A percentile compares a stretch with the other conserved stretches of the same genome.
phyloP scores from a whole-genome alignment of 2,113 vertebrate genomes.

The Chitala chitala region DNA sequence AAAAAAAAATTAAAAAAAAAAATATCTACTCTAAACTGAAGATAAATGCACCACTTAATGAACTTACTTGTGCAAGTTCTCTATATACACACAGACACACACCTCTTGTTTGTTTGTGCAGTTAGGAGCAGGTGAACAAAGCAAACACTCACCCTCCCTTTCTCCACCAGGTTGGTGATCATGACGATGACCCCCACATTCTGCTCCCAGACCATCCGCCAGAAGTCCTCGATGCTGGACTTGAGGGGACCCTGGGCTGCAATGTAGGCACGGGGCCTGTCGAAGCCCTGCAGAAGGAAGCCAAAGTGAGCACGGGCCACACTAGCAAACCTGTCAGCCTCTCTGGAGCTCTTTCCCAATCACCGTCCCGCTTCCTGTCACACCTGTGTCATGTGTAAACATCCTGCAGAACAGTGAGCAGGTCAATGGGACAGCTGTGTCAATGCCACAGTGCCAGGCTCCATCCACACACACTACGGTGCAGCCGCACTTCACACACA shows the following conservation, averaged over 20 bases:
- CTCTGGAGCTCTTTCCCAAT: neutral
- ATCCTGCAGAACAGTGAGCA: too few species aligned
- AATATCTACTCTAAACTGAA: too few species aligned
- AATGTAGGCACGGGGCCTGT: conserved; percentile 88
- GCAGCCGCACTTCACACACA: conserved; percentile 15
- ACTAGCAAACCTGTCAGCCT: neutral
- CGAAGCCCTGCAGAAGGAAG: conserved; percentile 73
- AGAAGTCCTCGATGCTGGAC: conserved; percentile 89
- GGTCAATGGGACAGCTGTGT: too few species aligned
- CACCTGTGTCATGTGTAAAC: too few species aligned
- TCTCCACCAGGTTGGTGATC: conserved; percentile 97
- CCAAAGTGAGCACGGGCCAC: neutral
- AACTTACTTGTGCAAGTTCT: too few species aligned
- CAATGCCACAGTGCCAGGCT: neutral
- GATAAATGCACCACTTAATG: too few species aligned
- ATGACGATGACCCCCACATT: conserved; percentile 92
- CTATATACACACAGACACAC: too few species aligned
- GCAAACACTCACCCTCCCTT: conserved; percentile 77
- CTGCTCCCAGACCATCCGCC: conserved; percentile 98
- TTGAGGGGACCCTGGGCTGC: conserved; percentile 92
- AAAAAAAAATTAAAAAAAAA: too few species aligned
- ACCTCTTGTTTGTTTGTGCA: too few species aligned
- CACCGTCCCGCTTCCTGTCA: too few species aligned
- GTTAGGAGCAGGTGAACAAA: neutral
- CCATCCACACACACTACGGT: neutral